Percentiles rank a stretch among this genome's conserved stretches.
phyloP scores from a whole-genome alignment of 2,797 vertebrate species.

The Tragelaphus eurycerus region DNA sequence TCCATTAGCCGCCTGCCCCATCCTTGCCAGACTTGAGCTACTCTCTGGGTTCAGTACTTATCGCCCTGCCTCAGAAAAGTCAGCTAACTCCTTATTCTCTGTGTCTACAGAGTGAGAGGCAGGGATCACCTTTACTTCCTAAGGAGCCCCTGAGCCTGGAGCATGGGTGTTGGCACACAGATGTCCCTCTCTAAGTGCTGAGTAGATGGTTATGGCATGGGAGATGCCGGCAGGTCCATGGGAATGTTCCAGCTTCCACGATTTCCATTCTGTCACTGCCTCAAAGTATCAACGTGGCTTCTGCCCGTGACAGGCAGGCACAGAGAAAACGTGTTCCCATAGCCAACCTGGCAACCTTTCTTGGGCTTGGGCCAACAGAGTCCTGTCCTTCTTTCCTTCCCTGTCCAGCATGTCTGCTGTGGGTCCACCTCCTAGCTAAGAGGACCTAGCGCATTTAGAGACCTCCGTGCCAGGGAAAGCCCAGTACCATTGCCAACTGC shows the following conservation, averaged over 20 bases:
- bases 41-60: not conserved
- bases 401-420: constrained; percentile 41
- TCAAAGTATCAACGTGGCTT: not conserved
- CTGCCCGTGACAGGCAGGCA: constrained; percentile 30
- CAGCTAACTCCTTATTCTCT: not conserved
- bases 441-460: not conserved
- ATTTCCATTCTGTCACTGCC: constrained; percentile 56
- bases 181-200: not conserved
- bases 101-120: not conserved
- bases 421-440: constrained; percentile 45
- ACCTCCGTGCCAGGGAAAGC: constrained; percentile 59
- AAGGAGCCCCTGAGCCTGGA: not conserved
- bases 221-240: constrained; percentile 2
- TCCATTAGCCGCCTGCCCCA: not conserved
- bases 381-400: constrained; percentile 58
- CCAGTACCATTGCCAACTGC: constrained; percentile 11
- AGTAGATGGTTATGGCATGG: constrained; percentile 7
- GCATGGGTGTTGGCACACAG: not conserved
- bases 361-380: constrained; percentile 39
- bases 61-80: not conserved
- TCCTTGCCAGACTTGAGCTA: not conserved
- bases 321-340: constrained; percentile 30
- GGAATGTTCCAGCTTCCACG: not conserved
- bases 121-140: not conserved
- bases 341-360: constrained; percentile 67